phyloP scores from a whole-genome alignment of 2,888 invertebrate species.

The Scrobipalpa atriplicella region DNA sequence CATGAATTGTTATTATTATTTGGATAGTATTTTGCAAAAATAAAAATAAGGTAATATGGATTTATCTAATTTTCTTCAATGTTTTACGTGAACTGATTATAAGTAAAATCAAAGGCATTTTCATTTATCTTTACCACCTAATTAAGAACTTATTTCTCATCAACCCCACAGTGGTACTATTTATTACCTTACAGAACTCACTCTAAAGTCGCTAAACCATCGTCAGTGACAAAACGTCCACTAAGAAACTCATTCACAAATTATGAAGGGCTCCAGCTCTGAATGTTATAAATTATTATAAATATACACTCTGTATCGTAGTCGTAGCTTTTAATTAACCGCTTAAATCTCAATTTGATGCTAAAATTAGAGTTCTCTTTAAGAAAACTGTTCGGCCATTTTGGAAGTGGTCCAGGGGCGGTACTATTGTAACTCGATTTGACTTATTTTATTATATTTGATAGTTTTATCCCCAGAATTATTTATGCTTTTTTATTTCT shows the following conservation, averaged over 20 bases:
- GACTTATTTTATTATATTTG: not conserved
- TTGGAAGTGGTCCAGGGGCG: slow-evolving; percentile 52
- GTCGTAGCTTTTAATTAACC: slow-evolving; percentile 51
- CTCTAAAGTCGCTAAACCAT: slow-evolving; percentile 13
- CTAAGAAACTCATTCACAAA: slow-evolving; percentile 35
- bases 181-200: slow-evolving; percentile 14
- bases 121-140: not conserved
- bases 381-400: slow-evolving; percentile 48
- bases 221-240: slow-evolving; percentile 17
- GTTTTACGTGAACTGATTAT: no score
- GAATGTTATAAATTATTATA: slow-evolving; percentile 36
- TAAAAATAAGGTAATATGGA: no score
- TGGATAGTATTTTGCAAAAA: no score
- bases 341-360: slow-evolving; percentile 59
- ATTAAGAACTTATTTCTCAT: slow-evolving; percentile 3
- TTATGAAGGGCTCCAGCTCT: slow-evolving; percentile 39
- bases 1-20: no score
- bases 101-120: not conserved
- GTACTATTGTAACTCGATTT: slow-evolving; percentile 41
- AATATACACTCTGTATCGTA: slow-evolving; percentile 33
- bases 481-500: not conserved
- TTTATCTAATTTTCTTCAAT: no score
- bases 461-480: not conserved
- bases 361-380: slow-evolving; percentile 60
- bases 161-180: slow-evolving; percentile 31